Percentiles rank a stretch among this genome's conserved stretches.
phyloP scores from a whole-genome alignment of 37 sponge, comb jelly and placozoan genomes.

The Cliona cf. orientalis region DNA sequence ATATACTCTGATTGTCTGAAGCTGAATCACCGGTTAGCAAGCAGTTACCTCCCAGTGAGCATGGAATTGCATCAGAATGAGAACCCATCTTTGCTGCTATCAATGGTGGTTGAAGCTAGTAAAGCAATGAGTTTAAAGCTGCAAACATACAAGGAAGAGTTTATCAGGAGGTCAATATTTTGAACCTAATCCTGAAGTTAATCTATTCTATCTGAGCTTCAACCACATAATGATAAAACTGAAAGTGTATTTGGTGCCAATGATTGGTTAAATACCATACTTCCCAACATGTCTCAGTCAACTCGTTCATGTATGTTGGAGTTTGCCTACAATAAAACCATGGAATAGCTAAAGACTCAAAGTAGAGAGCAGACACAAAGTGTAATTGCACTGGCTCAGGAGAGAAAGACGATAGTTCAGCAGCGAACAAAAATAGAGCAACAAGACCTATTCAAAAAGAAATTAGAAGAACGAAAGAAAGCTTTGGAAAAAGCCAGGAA shows the following conservation, averaged over 20 bases:
- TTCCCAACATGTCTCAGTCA: constrained; percentile 35
- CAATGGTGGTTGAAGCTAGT: neutral
- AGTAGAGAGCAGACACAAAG: neutral
- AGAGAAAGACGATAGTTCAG: neutral
- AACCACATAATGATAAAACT: constrained; percentile 32
- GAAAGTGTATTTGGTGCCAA: constrained; percentile 25
- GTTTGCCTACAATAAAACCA: constrained; percentile 17
- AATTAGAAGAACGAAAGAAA: neutral
- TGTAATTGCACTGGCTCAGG: neutral
- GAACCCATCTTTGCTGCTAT: neutral
- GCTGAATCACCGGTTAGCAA: constrained; percentile 6
- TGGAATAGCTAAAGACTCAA: neutral
- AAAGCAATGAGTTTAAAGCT: constrained; percentile 18
- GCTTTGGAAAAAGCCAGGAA: neutral
- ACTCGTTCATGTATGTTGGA: constrained; percentile 22
- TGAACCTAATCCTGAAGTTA: constrained; percentile 1
- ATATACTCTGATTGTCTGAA: neutral
- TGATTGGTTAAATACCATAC: constrained; percentile 13
- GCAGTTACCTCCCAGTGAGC: neutral
- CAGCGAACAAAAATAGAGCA: neutral
- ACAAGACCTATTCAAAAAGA: neutral
- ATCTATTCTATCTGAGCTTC: constrained; percentile 1
- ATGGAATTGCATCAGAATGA: neutral
- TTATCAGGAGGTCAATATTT: constrained; percentile 41
- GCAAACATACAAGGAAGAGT: neutral